phyloP scores from a whole-genome alignment of 2,113 vertebrate species.

The Orthonyx spaldingii region DNA sequence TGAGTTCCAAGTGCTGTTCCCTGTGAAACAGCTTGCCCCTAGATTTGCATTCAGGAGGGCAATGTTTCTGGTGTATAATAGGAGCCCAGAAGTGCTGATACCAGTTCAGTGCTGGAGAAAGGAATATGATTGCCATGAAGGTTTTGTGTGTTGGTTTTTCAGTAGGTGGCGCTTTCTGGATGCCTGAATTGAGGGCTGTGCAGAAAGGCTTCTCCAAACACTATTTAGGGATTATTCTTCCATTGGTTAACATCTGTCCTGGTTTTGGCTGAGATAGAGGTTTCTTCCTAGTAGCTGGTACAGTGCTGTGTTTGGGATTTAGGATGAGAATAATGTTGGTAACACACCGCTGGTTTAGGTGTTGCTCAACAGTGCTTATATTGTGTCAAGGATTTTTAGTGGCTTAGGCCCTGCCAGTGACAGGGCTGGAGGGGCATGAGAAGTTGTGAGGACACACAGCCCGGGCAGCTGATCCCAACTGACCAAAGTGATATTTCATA shows the following conservation, averaged over 20 bases:
- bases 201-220: neutral
- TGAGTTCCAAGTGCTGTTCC: neutral
- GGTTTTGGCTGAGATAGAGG: neutral
- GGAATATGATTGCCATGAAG: neutral
- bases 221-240: neutral
- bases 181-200: neutral
- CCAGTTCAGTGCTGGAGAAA: neutral
- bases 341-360: neutral
- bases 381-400: neutral
- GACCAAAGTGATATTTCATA: neutral
- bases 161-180: neutral
- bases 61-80: neutral
- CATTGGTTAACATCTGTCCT: neutral
- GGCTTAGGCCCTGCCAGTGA: neutral
- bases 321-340: neutral
- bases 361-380: neutral
- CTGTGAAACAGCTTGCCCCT: neutral
- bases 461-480: neutral
- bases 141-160: neutral
- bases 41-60: neutral
- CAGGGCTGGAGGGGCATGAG: neutral
- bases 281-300: neutral
- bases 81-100: neutral
- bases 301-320: neutral
- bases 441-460: neutral